Evolutionary conservation across 2,113 vertebrate species (phyloP).

Genomic region (Buteo buteo): DNA sequence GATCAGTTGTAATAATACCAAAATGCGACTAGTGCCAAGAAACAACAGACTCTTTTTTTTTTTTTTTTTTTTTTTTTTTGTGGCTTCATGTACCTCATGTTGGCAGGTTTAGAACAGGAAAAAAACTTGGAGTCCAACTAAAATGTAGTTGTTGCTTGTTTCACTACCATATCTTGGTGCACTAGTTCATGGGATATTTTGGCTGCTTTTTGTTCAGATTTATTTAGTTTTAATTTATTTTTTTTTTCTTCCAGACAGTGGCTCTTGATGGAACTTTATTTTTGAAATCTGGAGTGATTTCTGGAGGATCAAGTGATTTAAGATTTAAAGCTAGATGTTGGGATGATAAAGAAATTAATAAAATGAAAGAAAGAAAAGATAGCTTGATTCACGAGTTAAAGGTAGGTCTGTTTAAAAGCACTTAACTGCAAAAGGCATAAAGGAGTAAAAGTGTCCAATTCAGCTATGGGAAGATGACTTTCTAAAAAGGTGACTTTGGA

Average conservation of each 20-base stretch:
- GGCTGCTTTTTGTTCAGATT: background rate
- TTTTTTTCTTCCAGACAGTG: constrained; percentile 72
- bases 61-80: background rate
- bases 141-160: background rate
- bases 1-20: background rate
- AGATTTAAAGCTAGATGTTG: constrained; percentile 85
- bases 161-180: background rate
- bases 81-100: background rate
- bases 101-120: background rate
- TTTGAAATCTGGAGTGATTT: constrained; percentile 91
- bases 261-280: constrained; percentile 94
- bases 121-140: background rate
- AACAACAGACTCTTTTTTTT: background rate
- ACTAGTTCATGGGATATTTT: background rate
- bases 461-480: background rate
- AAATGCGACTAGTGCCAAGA: background rate
- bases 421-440: background rate
- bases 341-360: constrained; percentile 87
- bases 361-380: constrained; percentile 81
- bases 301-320: constrained; percentile 89
- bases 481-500: background rate
- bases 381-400: constrained; percentile 79
- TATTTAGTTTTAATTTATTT: background rate
- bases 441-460: background rate
- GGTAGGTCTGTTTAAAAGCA: constrained; percentile 65